Evolutionary conservation across 1,140 invertebrate species (phyloP), one percentile per base, ranked within the genome.

Genomic region (Ips nitidus): DNA sequence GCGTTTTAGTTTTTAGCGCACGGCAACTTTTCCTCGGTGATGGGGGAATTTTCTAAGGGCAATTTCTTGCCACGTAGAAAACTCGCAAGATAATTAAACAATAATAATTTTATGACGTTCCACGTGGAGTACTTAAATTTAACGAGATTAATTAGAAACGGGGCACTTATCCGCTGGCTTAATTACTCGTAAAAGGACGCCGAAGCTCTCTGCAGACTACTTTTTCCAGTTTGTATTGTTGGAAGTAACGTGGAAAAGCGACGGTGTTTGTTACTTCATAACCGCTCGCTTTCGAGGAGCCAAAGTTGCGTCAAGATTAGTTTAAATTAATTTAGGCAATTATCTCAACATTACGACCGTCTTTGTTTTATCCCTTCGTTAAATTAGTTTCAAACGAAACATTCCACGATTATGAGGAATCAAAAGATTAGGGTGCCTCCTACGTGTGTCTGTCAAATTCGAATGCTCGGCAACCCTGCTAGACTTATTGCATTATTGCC

Each of bases 271-370:
- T n/a, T n/a, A n/a, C n/a, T n/a, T n/a, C n/a, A n/a, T n/a, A n/a
- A n/a, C n/a, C n/a, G n/a, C n/a, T n/a, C n/a, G n/a, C n/a, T n/a
- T n/a, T n/a, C n/a, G n/a, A n/a, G n/a, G n/a, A n/a, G n/a, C 50
- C 61, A 36, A 63, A 63, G 22, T 52, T 52, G 36, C 39, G 4
- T 63, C 61, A 63, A 63, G 61, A 63, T 63, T 63, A 63, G 61
- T 63, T 52, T 50, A 52, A 63, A 63, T 63, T 63, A 63, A 63
- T 63, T 63, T 41, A 39, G 61, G 61, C 47, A 63, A 63, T 63
- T 63, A 63, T 63, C 22, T 50, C 52, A 63, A 63, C 22, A 63
- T 63, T 63, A 52, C n/a, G 61, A 6, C 45, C 22, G 61, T 41
- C 40, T 63, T 63, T 63, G 61, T 63, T 47, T 63, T 50, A 40